phyloP scores from a whole-genome alignment of 2,888 invertebrate genomes.

The Mesochorus sp. region DNA sequence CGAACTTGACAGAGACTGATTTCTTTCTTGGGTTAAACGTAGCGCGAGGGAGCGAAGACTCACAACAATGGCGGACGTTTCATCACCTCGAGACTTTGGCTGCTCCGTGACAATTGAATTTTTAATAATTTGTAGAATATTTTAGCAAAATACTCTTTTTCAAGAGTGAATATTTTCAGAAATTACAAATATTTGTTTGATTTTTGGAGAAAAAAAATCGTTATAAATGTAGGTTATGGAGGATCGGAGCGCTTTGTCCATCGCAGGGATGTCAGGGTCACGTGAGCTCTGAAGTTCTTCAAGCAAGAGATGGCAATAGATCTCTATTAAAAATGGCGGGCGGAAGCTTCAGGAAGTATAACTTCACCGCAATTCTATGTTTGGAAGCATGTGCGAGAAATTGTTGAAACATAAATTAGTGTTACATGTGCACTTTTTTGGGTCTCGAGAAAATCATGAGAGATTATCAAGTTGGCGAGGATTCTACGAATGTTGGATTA shows the following conservation, averaged over 20 bases:
- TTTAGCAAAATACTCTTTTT: background rate
- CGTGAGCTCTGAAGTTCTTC: background rate
- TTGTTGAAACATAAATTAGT: too few relatives aligned
- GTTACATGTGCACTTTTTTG: too few relatives aligned
- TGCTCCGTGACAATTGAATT: background rate
- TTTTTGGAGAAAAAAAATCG: background rate
- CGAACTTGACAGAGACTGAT: too few relatives aligned
- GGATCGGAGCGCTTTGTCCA: background rate
- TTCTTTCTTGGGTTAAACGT: too few relatives aligned
- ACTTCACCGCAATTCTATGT: background rate
- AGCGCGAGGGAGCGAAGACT: too few relatives aligned
- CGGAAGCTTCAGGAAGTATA: background rate
- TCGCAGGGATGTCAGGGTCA: slow-evolving; percentile 20
- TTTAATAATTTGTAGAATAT: background rate
- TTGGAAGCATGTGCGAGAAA: background rate
- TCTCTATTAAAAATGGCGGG: background rate
- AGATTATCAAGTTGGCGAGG: slow-evolving; percentile 26
- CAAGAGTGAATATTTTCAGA: background rate
- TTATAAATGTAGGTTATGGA: background rate
- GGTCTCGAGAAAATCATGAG: background rate
- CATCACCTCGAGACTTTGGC: background rate
- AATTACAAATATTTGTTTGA: background rate
- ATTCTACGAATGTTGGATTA: background rate
- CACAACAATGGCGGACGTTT: background rate
- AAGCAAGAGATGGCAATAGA: background rate